Conservation (phyloP, 2,797 vertebrate species). For the Chiloscyllium punctatum region DNA sequence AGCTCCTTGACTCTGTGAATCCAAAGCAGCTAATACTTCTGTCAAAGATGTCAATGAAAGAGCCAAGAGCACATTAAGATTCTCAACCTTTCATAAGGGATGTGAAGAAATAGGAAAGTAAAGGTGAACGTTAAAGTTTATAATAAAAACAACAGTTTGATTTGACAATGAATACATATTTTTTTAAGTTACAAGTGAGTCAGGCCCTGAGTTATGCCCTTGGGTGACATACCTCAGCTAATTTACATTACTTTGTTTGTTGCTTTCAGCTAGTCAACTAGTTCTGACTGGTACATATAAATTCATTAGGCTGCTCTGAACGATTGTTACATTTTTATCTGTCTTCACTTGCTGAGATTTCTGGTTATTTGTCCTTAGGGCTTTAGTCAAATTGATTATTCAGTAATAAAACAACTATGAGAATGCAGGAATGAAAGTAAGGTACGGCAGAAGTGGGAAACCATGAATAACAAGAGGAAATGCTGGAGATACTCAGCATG, state of each 20-base stretch:
- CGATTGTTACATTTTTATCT: background rate
- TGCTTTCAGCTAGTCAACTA: background rate
- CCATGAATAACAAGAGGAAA: slow-evolving; percentile 5
- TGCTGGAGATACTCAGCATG: background rate
- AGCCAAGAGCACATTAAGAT: background rate
- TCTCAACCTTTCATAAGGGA: background rate
- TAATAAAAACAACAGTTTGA: background rate
- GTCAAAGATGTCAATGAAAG: background rate
- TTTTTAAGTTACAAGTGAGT: background rate
- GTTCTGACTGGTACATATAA: background rate
- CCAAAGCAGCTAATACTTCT: background rate
- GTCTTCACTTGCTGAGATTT: background rate
- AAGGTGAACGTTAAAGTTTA: background rate
- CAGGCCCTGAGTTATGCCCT: background rate
- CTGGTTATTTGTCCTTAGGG: background rate
- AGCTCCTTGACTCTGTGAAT: no score
- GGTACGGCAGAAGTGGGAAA: background rate
- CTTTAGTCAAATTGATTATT: background rate
- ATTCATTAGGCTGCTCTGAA: background rate
- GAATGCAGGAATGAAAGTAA: background rate
- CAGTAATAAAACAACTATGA: background rate
- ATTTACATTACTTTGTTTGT: background rate
- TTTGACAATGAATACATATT: background rate
- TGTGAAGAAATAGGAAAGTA: background rate
- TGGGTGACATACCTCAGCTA: background rate